Evolutionary conservation across 2,888 invertebrate species (phyloP), one percentile per base, ranked within the genome.

Genomic region (Hyalella azteca): DNA sequence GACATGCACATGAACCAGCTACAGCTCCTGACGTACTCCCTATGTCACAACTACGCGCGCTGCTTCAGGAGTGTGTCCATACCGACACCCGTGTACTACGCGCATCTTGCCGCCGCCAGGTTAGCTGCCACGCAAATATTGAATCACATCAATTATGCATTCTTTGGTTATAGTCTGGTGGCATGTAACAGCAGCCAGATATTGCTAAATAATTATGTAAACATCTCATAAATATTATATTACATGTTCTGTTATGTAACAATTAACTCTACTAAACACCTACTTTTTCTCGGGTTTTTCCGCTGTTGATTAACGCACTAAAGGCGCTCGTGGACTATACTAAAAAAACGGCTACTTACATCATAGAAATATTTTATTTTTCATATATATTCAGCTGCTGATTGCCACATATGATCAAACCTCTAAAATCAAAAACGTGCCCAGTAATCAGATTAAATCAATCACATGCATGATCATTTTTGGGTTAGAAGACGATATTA

Each of bases 11-110:
- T 93, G 85, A 92, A 95, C 87, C 91, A 93, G 80, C 90, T 96
- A 76, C 94, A 96, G 87, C 90, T 91, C 85, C 87, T 96, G 82
- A 92, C 95, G 0, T 95, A 93, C 88, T 93, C 93, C 87, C 88
- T 97, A 75, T 96, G 96, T 86, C 95, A 96, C 87, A 89, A 95
- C 89, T 96, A 94, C 88, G 91, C 93, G 0, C 91, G 96, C 5
- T 96, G 96, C 87, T 93, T 92, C 84, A 86, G 87, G 39, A 85
- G 87, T 90, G 95, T 86, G 32, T 86, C 86, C 41, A 86, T 87
- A 89, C 94, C 50, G 13, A 86, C 88, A 1, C 88, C 88, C 2
- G 86, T 86, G 9, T 87, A 87, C 81, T 87, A 87, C 78, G 86
- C 87, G 22, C 86, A 87, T 83, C 83, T 86, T 11, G 86, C 81